These are phyloP conservation scores for Struthidea cinerea DNA, from an alignment of 2,113 vertebrate species.

Conservation along the genomic window DNA sequence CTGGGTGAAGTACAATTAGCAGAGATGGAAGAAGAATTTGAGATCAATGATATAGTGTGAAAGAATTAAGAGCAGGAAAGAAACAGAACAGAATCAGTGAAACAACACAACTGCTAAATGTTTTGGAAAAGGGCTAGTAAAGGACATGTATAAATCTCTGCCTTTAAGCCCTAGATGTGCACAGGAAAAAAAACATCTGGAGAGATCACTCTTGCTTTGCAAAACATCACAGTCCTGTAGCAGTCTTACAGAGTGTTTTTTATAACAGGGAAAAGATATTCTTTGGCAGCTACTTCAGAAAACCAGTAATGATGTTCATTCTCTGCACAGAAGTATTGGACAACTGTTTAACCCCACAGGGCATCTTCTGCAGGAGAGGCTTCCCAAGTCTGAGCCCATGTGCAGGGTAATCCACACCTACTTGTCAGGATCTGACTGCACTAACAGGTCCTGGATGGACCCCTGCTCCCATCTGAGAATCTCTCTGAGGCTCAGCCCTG, in stretches of 20 bases:
- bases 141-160: neutral
- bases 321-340: neutral
- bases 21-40: neutral
- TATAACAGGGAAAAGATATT: neutral
- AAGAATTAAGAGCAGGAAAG: neutral
- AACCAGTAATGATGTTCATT: neutral
- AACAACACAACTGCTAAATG: neutral
- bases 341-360: neutral
- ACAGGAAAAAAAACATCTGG: neutral
- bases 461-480: neutral
- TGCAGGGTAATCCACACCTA: neutral
- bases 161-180: neutral
- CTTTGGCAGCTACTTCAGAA: neutral
- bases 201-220: neutral
- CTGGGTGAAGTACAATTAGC: neutral
- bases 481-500: neutral
- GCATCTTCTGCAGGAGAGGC: neutral
- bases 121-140: neutral
- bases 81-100: neutral
- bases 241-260: neutral
- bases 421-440: neutral
- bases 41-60: neutral
- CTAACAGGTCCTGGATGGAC: neutral
- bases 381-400: neutral
- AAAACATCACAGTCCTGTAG: neutral